phyloP scores from a whole-genome alignment of 2,113 vertebrate genomes.

The Leptobrachium ailaonicum region DNA sequence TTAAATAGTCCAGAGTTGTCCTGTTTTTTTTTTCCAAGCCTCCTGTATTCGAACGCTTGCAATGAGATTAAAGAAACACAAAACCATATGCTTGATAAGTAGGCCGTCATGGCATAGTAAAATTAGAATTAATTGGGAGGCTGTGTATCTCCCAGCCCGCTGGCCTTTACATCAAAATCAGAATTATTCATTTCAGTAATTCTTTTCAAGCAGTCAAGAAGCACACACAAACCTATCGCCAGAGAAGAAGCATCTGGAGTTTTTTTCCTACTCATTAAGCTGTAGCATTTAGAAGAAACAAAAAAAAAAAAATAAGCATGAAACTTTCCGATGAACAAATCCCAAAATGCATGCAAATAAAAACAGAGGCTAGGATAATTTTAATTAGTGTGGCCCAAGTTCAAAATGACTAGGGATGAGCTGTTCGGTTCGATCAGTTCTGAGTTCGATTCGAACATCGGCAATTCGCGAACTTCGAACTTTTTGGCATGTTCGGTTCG shows the following conservation, averaged over 20 bases:
- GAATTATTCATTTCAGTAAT: constrained; percentile 14
- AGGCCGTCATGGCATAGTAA: neutral
- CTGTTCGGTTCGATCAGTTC: too few species aligned
- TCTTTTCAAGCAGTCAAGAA: neutral
- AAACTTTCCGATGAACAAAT: too few species aligned
- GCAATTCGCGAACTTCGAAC: too few species aligned
- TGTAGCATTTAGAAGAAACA: constrained; percentile 1
- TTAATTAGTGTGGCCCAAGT: too few species aligned
- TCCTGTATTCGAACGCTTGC: neutral
- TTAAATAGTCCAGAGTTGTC: neutral
- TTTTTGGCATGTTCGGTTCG: too few species aligned
- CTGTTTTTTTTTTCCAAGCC: neutral
- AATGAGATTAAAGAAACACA: neutral
- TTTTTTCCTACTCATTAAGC: neutral
- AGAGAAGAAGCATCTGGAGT: neutral
- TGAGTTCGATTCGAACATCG: too few species aligned
- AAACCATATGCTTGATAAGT: neutral
- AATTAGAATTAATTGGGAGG: constrained; percentile 4
- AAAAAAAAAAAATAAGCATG: neutral
- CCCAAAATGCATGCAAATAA: too few species aligned
- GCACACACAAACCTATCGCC: neutral
- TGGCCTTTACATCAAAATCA: constrained; percentile 1
- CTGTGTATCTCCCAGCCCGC: neutral
- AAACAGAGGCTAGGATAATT: too few species aligned
- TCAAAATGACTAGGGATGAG: too few species aligned